Evolutionary conservation across 2,888 invertebrate species (phyloP), one percentile per base, ranked within the genome.

Genomic region (Macrophya annulata): DNA sequence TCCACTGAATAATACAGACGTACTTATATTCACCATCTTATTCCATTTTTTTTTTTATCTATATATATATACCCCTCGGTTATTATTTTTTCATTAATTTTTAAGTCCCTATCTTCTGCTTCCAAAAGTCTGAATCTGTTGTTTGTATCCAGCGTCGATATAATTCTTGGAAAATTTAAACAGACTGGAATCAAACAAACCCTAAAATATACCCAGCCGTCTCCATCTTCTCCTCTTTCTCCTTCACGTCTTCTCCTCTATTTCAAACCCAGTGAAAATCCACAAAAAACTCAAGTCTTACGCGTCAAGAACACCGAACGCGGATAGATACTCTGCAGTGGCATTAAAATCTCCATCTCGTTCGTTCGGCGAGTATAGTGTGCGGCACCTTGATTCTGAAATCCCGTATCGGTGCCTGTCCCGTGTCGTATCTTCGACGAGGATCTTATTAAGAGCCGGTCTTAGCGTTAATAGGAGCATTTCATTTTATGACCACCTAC

Each of bases 341-440:
- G 81, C 81, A 81, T 81, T 81, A 81, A 81, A 81, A 81, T 81
- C 81, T 81, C 81, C 81, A 81, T 62, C 81, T 59, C 59, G 62
- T 81, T 55, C 81, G 81, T 59, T 62, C 21, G 51, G 12, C 6
- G 25, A 51, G 25, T 25, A 59, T 21, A 12, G 37, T 31, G 37
- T 31, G 45, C 9, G 21, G 21, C 48, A 48, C 48, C 21, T 17
- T 5, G 43, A 37, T 71, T 15, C 55, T 62, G 79, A 62, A 62
- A 81, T 12, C 31, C 21, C 21, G 21, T 81, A 81, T 81, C 79
- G 79, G 79, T 21, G 21, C 31, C 48, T 17, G 51, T 40, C 62
- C 43, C 81, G 43, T 4, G 40, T 62, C 62, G 59, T 81, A 81
- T 81, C 81, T 59, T 62, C 81, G 81, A 81, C 21, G 62, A 62